phyloP scores from a whole-genome alignment of 1,140 invertebrate species.

The Drusus annulatus region DNA sequence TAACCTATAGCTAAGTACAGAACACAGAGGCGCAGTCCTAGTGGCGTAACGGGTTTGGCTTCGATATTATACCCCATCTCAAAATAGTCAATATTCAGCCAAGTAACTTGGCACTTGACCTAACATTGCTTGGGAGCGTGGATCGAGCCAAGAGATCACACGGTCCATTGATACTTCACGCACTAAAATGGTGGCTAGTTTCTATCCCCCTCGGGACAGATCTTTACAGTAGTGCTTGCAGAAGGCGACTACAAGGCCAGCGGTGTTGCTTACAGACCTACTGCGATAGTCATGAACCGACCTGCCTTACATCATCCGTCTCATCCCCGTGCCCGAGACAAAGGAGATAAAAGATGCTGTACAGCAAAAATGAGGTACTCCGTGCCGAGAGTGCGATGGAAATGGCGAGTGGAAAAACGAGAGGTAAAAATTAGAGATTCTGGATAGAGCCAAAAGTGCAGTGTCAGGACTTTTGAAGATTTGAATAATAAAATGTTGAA shows the following conservation, averaged over 20 bases:
- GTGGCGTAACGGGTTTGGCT: slow-evolving; percentile 32
- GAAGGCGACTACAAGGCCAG: slow-evolving; percentile 36
- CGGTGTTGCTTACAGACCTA: slow-evolving; percentile 38
- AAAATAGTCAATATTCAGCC: background rate
- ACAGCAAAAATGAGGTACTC: background rate
- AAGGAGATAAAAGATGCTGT: slow-evolving; percentile 20
- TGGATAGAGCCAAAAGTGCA: slow-evolving; percentile 1
- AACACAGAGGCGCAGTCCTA: background rate
- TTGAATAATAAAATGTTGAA: slow-evolving; percentile 3
- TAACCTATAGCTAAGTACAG: background rate
- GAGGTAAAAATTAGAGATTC: slow-evolving; percentile 14
- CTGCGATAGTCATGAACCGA: slow-evolving; percentile 17
- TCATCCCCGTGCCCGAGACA: background rate
- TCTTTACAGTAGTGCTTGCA: slow-evolving; percentile 27
- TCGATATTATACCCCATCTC: background rate
- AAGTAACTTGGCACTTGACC: background rate
- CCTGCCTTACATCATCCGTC: slow-evolving; percentile 31
- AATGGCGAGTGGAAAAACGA: slow-evolving; percentile 29
- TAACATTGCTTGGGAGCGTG: background rate
- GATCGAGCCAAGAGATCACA: background rate
- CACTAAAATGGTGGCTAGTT: background rate
- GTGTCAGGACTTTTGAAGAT: slow-evolving; percentile 12
- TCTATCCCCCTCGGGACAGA: background rate
- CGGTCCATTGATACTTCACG: background rate
- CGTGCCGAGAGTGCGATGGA: slow-evolving; percentile 11